Evolutionary conservation across 2,888 invertebrate genomes (phyloP), one percentile per base, ranked within the genome.

Genomic region (Spisula subtruncata): DNA sequence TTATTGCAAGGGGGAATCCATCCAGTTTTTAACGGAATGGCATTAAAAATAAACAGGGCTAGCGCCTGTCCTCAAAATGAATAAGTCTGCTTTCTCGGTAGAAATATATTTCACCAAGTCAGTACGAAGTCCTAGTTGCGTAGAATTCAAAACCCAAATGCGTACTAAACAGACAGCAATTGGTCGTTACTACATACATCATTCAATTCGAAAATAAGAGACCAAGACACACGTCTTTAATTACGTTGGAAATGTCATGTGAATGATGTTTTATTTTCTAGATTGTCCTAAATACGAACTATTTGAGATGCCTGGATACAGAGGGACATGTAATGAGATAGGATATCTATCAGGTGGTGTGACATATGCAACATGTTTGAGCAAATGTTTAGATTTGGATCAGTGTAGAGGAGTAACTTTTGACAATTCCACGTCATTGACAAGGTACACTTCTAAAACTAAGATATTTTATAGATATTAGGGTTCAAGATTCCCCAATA

Each of bases 271-370:
- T 75, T 66, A 29, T 16, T n/a, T 56, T 79, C 35, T 84, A 89
- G 89, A 89, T 79, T 89, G 89, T 83, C 83, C 80, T 16, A 86
- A 54, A 35, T 89, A 56, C 60, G 86, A 86, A 41, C 14, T 89
- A 46, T 89, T 83, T 41, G 60, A 56, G 25, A 60, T 86, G 29
- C 18, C 16, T 18, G 83, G 79, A n/a, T 60, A 85, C 20, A 12
- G 29, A n/a, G 86, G 89, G n/a, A 80, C 82, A 10, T 89, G 89
- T 56, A 79, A 46, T 48, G 56, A 80, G 14, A 83, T 66, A 48
- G 60, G 14, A 0, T 79, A 32, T n/a, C 41, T 29, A 8, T 79
- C 20, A 0, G 89, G 89, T 6, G 83, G 83, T 25, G 35, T 89
- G 18, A 83, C 83, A 46, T 16, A 46, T 16, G 83, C 66, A 1